phyloP scores from a whole-genome alignment of 1,140 invertebrate genomes.

The Camponotus pennsylvanicus region DNA sequence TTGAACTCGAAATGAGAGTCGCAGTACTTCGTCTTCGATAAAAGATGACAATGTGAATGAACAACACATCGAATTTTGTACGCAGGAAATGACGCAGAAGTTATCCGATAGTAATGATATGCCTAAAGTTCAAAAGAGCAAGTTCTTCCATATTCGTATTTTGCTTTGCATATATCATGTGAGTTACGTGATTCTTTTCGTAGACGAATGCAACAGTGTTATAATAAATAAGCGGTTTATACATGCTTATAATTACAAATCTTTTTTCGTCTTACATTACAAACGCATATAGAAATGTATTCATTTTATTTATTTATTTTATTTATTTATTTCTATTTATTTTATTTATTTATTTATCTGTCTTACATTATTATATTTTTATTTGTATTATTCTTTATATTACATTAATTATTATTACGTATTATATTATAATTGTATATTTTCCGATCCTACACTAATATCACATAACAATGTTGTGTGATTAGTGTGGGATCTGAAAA shows the following conservation, averaged over 20 bases:
- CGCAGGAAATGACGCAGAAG: constrained; percentile 19
- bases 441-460: too few species aligned
- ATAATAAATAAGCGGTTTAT: background rate
- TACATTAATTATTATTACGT: background rate
- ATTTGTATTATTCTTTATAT: too few species aligned
- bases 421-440: too few species aligned
- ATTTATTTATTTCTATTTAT: too few species aligned
- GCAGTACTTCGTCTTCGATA: background rate
- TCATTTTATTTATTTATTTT: too few species aligned
- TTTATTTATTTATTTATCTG: too few species aligned
- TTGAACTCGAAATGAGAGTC: background rate
- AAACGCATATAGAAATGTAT: background rate
- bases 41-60: background rate
- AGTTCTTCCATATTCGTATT: constrained; percentile 15
- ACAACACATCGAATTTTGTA: background rate
- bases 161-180: background rate
- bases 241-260: background rate
- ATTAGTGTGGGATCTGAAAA: background rate
- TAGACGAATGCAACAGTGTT: background rate
- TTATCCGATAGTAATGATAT: background rate
- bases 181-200: background rate
- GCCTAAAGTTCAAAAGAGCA: constrained; percentile 11
- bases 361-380: too few species aligned
- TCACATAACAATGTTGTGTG: background rate
- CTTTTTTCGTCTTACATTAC: background rate